Evolutionary conservation across 2,113 vertebrate species (phyloP).

Genomic region (Rattus rattus): DNA sequence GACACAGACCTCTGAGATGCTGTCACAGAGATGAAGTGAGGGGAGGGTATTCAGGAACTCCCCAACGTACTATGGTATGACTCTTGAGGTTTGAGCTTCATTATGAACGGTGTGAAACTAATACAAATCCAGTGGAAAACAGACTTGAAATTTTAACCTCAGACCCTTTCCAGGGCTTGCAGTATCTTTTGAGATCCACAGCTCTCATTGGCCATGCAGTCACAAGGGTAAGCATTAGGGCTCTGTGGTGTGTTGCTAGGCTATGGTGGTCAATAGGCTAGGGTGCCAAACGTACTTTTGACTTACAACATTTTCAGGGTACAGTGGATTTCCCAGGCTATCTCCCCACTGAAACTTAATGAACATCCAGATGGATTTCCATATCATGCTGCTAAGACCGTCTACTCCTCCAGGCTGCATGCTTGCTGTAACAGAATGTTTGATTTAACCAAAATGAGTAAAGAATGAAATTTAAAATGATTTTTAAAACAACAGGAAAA

Average conservation of each 20-base stretch:
- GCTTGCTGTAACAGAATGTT: not conserved
- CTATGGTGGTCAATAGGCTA: not conserved
- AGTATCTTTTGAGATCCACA: not conserved
- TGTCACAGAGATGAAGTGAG: not conserved
- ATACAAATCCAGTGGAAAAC: not conserved
- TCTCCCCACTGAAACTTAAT: not conserved
- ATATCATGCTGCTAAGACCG: not conserved
- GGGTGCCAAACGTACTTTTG: not conserved
- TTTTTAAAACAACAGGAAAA: not conserved
- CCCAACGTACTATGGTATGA: not conserved
- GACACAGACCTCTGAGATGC: not conserved
- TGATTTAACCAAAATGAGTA: not conserved
- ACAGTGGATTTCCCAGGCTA: not conserved
- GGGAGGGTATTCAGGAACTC: rapidly evolving
- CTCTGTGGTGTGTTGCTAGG: not conserved
- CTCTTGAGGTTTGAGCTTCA: not conserved
- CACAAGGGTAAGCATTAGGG: not conserved
- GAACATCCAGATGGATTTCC: too few species aligned
- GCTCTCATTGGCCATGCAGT: too few species aligned
- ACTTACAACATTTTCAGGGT: not conserved
- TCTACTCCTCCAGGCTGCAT: not conserved
- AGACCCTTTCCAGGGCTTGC: not conserved
- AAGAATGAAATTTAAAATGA: not conserved
- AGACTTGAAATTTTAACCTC: not conserved
- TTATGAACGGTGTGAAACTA: not conserved